Evolutionary conservation across 2,888 invertebrate species (phyloP).

Genomic region (Eilema griseolum): DNA sequence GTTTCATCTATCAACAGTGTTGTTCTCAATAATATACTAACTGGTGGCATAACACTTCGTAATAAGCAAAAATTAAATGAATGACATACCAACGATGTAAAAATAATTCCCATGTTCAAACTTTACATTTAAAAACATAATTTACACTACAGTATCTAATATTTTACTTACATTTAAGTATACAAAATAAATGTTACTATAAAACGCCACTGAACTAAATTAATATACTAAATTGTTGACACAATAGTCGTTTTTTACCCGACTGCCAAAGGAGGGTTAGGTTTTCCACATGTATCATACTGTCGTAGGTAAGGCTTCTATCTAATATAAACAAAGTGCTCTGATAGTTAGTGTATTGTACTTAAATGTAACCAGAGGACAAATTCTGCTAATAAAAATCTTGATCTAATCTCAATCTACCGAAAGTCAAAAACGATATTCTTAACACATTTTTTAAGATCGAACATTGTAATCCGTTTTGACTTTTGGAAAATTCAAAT

Average conservation of each 20-base stretch:
- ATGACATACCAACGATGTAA: background rate
- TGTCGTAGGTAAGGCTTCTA: constrained; percentile 49
- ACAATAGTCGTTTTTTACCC: constrained; percentile 44
- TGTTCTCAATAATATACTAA: background rate
- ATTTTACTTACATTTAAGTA: background rate
- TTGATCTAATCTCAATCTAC: too few relatives aligned
- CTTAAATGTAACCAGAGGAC: constrained; percentile 75
- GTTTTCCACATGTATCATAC: constrained; percentile 49
- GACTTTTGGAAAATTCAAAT: too few relatives aligned
- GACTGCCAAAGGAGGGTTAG: background rate
- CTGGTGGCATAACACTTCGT: too few relatives aligned
- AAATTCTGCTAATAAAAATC: too few relatives aligned
- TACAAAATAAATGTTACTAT: constrained; percentile 1
- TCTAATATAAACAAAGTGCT: constrained; percentile 66
- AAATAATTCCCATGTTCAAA: background rate
- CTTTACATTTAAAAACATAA: background rate
- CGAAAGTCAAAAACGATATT: too few relatives aligned
- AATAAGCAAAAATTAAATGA: background rate
- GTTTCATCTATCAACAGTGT: background rate
- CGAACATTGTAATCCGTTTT: too few relatives aligned
- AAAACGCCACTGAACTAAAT: constrained; percentile 7
- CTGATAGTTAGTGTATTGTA: constrained; percentile 77
- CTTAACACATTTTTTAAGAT: too few relatives aligned
- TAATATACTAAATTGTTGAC: constrained; percentile 17
- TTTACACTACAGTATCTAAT: background rate